phyloP scores from a whole-genome alignment of 2,113 vertebrate species.

The Delphinus delphis region DNA sequence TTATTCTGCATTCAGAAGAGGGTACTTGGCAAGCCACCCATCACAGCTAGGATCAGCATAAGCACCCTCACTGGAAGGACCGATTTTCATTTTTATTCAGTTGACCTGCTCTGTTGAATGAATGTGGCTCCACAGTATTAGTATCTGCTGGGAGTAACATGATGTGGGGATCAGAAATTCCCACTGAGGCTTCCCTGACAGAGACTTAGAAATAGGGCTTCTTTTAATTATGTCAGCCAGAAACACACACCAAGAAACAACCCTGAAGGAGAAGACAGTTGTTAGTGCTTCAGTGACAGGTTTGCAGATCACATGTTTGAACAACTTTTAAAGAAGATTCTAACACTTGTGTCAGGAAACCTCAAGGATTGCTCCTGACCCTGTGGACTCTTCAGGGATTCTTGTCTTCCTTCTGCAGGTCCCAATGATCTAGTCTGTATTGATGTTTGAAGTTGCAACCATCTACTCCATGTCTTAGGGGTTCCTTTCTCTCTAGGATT shows the following conservation, averaged over 20 bases:
- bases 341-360: neutral
- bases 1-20: neutral
- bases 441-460: neutral
- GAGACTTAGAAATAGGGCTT: neutral
- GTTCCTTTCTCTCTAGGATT: neutral
- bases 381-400: neutral
- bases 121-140: neutral
- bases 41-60: neutral
- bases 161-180: neutral
- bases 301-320: neutral
- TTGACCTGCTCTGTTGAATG: neutral
- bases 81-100: neutral
- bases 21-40: neutral
- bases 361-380: neutral
- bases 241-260: neutral
- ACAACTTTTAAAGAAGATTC: neutral
- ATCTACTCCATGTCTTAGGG: neutral
- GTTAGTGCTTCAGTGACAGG: neutral
- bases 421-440: neutral
- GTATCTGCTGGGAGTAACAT: neutral
- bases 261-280: neutral
- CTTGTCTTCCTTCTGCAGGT: neutral
- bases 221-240: neutral
- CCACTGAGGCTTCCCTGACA: neutral
- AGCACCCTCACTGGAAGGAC: neutral